Conservation (phyloP, 2,113 vertebrate genomes). For the Alligator mississippiensis region DNA sequence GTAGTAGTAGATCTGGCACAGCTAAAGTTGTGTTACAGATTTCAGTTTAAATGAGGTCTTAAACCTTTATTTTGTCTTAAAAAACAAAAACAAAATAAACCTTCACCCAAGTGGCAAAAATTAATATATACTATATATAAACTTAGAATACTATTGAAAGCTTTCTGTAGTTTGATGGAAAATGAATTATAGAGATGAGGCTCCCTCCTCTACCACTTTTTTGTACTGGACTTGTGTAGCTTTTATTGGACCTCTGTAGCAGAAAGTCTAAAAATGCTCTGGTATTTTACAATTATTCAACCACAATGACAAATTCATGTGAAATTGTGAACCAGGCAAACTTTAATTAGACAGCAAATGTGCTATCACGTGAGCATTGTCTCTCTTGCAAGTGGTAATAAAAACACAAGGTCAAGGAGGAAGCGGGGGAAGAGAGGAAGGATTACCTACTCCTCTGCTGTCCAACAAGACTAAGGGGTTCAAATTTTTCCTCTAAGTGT, state of each 20-base stretch:
- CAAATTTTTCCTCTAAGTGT: background rate
- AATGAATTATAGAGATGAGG: background rate
- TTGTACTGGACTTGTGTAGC: background rate
- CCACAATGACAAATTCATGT: background rate
- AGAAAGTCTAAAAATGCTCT: background rate
- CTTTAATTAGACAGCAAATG: background rate
- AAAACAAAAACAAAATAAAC: background rate
- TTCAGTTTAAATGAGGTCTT: background rate
- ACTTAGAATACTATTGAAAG: background rate
- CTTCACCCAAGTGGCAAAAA: background rate
- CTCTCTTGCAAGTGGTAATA: background rate
- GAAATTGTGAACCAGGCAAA: accelerated
- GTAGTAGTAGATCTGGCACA: background rate
- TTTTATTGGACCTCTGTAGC: background rate
- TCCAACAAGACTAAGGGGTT: background rate
- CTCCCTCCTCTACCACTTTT: background rate
- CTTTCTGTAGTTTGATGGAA: conserved; percentile 33
- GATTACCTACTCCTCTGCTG: background rate
- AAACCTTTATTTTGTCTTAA: conserved; percentile 20
- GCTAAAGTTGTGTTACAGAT: background rate
- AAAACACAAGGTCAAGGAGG: background rate
- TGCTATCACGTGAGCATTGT: background rate
- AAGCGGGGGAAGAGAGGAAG: background rate
- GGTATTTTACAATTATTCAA: background rate
- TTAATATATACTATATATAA: background rate